phyloP scores from a whole-genome alignment of 2,888 invertebrate genomes.

The Periphyllus acericola region DNA sequence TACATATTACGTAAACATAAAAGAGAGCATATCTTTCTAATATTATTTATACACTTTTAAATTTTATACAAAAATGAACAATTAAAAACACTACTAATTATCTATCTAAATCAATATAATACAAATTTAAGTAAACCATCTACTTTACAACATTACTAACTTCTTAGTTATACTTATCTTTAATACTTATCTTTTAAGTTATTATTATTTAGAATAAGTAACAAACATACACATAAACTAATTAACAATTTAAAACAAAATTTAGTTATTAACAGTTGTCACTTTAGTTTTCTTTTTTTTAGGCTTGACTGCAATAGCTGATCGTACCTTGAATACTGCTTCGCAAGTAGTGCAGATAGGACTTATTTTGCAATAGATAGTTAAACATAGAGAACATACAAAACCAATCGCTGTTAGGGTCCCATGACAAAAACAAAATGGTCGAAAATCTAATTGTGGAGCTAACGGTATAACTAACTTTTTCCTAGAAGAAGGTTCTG shows the following conservation, averaged over 20 bases:
- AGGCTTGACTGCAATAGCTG: conserved; percentile 78
- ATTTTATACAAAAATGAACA: not conserved
- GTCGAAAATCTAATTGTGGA: conserved; percentile 93
- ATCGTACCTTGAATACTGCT: conserved; percentile 90
- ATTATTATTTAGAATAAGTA: not conserved
- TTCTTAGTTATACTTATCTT: not conserved
- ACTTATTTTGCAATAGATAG: conserved; percentile 96
- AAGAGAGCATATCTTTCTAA: not conserved
- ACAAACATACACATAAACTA: not conserved
- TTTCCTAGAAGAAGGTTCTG: conserved; percentile 81
- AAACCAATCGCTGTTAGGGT: conserved; percentile 95
- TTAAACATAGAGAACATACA: conserved; percentile 97
- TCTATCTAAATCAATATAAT: not conserved
- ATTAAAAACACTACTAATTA: not conserved
- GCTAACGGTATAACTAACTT: conserved; percentile 89
- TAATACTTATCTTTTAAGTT: not conserved
- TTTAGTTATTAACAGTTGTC: conserved; percentile 42
- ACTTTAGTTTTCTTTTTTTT: conserved; percentile 83
- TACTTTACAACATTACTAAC: conserved; percentile 7
- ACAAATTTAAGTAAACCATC: conserved; percentile 6
- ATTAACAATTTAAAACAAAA: not conserved
- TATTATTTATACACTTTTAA: not conserved
- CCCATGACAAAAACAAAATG: conserved; percentile 97
- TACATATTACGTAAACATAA: not conserved
- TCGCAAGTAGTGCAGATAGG: conserved; percentile 98